Evolutionary conservation across 2,888 invertebrate genomes (phyloP).

Genomic region (Ischnura elegans): DNA sequence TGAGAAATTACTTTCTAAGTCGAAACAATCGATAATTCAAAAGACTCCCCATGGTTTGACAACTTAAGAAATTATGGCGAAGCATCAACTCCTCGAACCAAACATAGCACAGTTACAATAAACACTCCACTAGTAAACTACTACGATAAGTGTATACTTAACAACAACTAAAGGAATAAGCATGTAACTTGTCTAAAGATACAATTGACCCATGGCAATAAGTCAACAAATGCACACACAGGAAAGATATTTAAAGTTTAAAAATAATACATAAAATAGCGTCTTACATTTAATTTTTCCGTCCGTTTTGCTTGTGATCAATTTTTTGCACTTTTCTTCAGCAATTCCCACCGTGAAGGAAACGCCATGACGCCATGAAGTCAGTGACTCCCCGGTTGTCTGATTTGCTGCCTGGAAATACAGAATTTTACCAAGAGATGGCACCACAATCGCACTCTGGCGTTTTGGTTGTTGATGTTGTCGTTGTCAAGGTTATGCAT

Average conservation of each 20-base stretch:
- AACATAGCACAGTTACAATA: conserved; percentile 1
- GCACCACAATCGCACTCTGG: too few relatives aligned
- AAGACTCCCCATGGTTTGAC: not conserved
- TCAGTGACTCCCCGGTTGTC: conserved; percentile 62
- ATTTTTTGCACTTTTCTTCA: conserved; percentile 2
- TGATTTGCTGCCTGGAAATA: conserved; percentile 43
- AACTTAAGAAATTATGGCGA: conserved; percentile 6
- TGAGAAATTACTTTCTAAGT: conserved; percentile 38
- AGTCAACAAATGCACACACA: conserved; percentile 53
- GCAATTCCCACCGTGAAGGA: conserved; percentile 1
- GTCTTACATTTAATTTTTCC: conserved; percentile 59
- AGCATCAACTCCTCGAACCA: not conserved
- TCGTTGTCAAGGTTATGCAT: not conserved
- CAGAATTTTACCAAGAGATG: not conserved
- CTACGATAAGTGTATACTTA: conserved; percentile 35
- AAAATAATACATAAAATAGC: conserved; percentile 54
- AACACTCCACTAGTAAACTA: conserved; percentile 45
- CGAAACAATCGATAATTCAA: conserved; percentile 55
- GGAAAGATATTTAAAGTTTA: conserved; percentile 16
- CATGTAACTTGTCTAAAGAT: conserved; percentile 32
- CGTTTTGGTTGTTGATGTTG: not conserved
- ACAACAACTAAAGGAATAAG: conserved; percentile 48
- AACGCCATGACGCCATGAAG: conserved; percentile 66
- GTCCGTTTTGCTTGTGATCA: conserved; percentile 54
- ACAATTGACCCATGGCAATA: conserved; percentile 35